Evolutionary conservation across 2,113 vertebrate species (phyloP).

Genomic region (Pelvicachromis taeniatus): DNA sequence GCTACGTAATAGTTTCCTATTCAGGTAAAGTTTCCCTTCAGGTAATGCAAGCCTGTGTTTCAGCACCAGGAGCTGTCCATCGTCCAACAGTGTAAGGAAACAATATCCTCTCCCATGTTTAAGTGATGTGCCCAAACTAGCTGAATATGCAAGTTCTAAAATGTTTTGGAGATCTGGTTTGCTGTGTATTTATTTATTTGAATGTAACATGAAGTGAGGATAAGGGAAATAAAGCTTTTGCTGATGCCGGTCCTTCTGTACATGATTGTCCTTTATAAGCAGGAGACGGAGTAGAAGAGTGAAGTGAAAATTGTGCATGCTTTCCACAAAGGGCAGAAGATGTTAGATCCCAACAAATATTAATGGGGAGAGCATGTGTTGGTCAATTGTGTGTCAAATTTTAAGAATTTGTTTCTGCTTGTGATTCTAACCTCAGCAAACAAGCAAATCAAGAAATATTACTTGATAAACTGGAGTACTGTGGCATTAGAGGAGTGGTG

Average conservation of each 20-base stretch:
- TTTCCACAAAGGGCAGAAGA: background rate
- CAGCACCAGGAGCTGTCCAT: background rate
- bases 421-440: background rate
- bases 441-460: too few relatives aligned
- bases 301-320: background rate
- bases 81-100: background rate
- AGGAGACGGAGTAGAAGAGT: background rate
- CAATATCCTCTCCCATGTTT: background rate
- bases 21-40: background rate
- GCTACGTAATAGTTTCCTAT: background rate
- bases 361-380: background rate
- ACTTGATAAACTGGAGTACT: too few relatives aligned
- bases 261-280: background rate
- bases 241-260: constrained; percentile 1
- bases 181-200: background rate
- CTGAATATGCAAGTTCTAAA: constrained; percentile 5
- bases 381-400: background rate
- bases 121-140: background rate
- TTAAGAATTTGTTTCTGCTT: background rate
- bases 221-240: constrained; percentile 13
- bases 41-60: background rate
- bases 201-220: background rate
- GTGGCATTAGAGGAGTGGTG: too few relatives aligned
- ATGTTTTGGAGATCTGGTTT: background rate
- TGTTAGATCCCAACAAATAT: background rate